These are phyloP conservation scores for Streptopelia turtur DNA, from an alignment of 2,797 vertebrate genomes.

Conservation along the genomic window DNA sequence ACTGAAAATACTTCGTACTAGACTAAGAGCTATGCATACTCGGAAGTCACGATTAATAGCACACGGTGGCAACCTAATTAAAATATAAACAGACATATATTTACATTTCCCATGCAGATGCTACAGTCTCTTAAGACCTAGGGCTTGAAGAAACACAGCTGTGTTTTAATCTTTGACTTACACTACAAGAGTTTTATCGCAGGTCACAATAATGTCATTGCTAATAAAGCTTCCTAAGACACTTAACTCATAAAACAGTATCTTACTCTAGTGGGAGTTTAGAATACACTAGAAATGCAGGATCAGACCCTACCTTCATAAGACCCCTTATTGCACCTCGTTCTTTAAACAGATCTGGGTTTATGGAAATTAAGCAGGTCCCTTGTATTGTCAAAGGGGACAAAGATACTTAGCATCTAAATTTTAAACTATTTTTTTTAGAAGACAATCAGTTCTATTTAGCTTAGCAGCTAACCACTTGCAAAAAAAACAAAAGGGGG, in stretches of 20 bases:
- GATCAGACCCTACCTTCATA: neutral
- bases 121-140: neutral
- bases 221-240: neutral
- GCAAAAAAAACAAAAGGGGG: slow-evolving; percentile 22
- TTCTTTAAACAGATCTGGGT: neutral
- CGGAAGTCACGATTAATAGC: neutral
- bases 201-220: neutral
- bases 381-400: neutral
- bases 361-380: neutral
- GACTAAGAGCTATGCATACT: neutral
- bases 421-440: neutral
- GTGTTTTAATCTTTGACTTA: slow-evolving; percentile 14
- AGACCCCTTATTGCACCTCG: neutral
- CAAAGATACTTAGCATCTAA: neutral
- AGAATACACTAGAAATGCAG: neutral
- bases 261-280: neutral
- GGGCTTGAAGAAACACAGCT: neutral
- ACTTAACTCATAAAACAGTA: neutral
- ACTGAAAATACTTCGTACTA: neutral
- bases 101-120: neutral
- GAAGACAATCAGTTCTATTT: neutral
- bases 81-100: neutral
- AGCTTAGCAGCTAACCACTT: slow-evolving; percentile 3
- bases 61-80: neutral
- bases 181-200: neutral